Conservation (phyloP, 2,797 vertebrate genomes). For the Scarus forsteni region DNA sequence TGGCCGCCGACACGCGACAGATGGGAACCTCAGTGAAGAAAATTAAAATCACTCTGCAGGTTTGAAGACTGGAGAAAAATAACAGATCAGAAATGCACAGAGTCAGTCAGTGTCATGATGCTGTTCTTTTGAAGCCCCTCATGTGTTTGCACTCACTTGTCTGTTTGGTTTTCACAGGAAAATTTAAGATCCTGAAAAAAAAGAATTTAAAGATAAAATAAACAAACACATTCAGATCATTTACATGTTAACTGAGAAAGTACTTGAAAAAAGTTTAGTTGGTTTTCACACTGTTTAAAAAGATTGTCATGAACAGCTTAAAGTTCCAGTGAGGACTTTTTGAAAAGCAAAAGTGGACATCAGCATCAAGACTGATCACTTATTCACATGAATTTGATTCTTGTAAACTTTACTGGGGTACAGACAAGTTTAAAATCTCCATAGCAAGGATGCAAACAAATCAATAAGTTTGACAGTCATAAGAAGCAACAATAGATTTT, state of each 20-base stretch:
- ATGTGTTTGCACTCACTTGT: slow-evolving; percentile 54
- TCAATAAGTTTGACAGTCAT: too few species aligned
- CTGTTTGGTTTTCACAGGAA: slow-evolving; percentile 6
- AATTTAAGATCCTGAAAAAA: slow-evolving; percentile 36
- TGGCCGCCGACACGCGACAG: slow-evolving; percentile 46
- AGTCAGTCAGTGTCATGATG: not conserved
- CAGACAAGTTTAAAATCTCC: too few species aligned
- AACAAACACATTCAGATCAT: not conserved
- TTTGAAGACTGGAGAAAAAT: not conserved
- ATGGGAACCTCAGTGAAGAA: slow-evolving; percentile 39
- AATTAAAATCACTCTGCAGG: slow-evolving; percentile 60
- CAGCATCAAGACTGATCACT: too few species aligned
- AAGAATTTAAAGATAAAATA: not conserved
- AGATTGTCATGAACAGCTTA: too few species aligned
- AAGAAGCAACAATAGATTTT: too few species aligned
- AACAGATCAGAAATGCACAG: slow-evolving; percentile 3
- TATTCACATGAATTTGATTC: too few species aligned
- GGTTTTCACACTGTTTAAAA: too few species aligned
- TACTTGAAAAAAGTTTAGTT: too few species aligned
- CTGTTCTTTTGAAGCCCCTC: not conserved
- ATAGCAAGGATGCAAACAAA: too few species aligned
- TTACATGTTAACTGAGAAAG: not conserved
- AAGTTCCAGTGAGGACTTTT: too few species aligned
- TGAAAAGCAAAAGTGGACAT: too few species aligned
- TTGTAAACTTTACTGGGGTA: too few species aligned